Conservation (phyloP, 2,113 vertebrate genomes). For the Ancistrus triradiatus region DNA sequence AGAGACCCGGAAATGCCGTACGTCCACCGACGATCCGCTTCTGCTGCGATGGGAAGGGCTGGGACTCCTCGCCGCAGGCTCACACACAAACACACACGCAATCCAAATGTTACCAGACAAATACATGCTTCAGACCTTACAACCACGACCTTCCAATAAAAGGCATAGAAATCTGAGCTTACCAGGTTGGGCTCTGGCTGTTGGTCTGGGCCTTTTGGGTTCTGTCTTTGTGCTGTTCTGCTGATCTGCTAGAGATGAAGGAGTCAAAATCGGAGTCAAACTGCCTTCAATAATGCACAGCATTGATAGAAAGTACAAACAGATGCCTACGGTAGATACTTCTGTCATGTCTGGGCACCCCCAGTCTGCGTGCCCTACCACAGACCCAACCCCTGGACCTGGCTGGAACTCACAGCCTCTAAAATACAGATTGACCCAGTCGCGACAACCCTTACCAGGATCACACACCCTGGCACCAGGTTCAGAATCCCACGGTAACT, state of each 20-base stretch:
- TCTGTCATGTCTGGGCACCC: too few species aligned
- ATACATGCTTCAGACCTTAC: too few species aligned
- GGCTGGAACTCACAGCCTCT: too few species aligned
- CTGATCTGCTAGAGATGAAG: slow-evolving; percentile 12
- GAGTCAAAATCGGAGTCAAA: not conserved
- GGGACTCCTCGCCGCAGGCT: slow-evolving; percentile 71
- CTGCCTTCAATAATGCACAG: not conserved
- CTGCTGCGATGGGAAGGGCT: slow-evolving; percentile 71
- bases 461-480: too few species aligned
- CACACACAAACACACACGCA: slow-evolving; percentile 17
- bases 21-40: slow-evolving; percentile 90
- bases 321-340: too few species aligned
- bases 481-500: too few species aligned
- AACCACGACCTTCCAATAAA: not conserved
- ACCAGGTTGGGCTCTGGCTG: slow-evolving; percentile 22
- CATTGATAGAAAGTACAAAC: too few species aligned
- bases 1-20: slow-evolving; percentile 76
- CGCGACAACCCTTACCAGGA: too few species aligned
- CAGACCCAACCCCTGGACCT: too few species aligned
- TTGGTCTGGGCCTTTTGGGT: slow-evolving; percentile 10
- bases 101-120: not conserved
- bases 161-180: not conserved
- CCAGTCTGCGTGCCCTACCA: too few species aligned
- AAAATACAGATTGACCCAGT: too few species aligned
- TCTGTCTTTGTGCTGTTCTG: slow-evolving; percentile 5